Evolutionary conservation across 1,140 invertebrate genomes (phyloP).

Genomic region (Chymomyza costata): DNA sequence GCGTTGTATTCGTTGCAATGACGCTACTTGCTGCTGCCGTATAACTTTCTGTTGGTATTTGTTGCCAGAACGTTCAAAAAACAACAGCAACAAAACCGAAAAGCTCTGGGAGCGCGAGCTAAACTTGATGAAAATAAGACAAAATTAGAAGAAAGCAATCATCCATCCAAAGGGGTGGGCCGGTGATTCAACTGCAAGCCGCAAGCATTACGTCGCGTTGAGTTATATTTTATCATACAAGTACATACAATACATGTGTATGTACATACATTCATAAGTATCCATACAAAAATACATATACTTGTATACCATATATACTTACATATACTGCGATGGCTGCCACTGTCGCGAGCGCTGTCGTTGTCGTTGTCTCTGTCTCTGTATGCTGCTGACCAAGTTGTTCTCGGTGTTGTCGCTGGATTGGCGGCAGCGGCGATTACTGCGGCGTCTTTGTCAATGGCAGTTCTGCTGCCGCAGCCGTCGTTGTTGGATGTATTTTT

Average conservation of each 20-base stretch:
- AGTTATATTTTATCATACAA: conserved; percentile 37
- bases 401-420: conserved; percentile 37
- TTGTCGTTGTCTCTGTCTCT: conserved; percentile 6
- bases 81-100: conserved; percentile 46
- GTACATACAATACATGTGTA: too few species aligned
- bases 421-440: conserved; percentile 59
- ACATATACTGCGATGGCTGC: not conserved
- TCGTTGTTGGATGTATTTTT: conserved; percentile 54
- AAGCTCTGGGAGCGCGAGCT: conserved; percentile 40
- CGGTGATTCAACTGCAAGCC: conserved; percentile 24
- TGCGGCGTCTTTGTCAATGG: conserved; percentile 28
- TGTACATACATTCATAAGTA: too few species aligned
- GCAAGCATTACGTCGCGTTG: conserved; percentile 1
- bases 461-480: conserved; percentile 9
- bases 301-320: too few species aligned
- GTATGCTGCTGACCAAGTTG: conserved; percentile 43
- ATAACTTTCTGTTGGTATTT: conserved; percentile 55
- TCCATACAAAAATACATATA: too few species aligned
- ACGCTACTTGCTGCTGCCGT: conserved; percentile 37
- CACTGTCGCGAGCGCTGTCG: not conserved
- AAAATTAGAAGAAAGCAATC: conserved; percentile 22
- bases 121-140: conserved; percentile 68
- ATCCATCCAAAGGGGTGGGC: conserved; percentile 56
- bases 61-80: conserved; percentile 68
- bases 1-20: conserved; percentile 38